phyloP scores from a whole-genome alignment of 2,797 vertebrate genomes.

The Borostomias antarcticus region DNA sequence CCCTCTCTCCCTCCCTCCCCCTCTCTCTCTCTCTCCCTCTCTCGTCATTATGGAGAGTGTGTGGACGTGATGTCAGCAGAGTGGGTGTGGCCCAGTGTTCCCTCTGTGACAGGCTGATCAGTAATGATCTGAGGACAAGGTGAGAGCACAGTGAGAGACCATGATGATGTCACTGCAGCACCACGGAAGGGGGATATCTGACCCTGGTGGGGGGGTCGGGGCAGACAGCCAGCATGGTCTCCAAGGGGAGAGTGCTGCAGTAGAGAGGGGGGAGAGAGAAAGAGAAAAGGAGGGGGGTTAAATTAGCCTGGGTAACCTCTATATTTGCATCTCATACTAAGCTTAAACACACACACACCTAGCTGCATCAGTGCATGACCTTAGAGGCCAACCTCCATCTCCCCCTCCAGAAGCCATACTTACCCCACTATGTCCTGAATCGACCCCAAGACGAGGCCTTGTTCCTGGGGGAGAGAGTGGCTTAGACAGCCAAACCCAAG shows the following conservation, averaged over 20 bases:
- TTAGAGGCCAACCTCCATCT: background rate
- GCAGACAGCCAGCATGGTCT: conserved; percentile 11
- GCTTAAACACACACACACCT: background rate
- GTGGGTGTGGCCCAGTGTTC: background rate
- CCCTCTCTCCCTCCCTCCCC: no score
- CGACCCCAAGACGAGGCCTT: background rate
- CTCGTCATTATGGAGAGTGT: conserved; percentile 15
- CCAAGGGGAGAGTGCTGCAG: background rate
- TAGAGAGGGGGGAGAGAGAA: no score
- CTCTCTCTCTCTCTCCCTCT: background rate
- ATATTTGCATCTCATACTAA: no score
- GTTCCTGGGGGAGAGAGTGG: background rate
- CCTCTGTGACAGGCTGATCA: conserved; percentile 1
- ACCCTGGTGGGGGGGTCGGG: background rate
- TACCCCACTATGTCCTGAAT: no score
- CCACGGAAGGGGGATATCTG: no score
- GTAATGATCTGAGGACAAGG: conserved; percentile 22
- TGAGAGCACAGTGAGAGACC: conserved; percentile 14
- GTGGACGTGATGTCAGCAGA: conserved; percentile 34
- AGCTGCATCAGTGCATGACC: background rate
- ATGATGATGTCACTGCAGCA: conserved; percentile 5
- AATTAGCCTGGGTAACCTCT: no score
- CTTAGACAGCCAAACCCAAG: conserved; percentile 41
- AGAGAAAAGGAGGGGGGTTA: no score
- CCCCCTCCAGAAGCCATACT: background rate